Evolutionary conservation across 2,888 invertebrate genomes (phyloP).

Genomic region (Dasysyrphus tricinctus): DNA sequence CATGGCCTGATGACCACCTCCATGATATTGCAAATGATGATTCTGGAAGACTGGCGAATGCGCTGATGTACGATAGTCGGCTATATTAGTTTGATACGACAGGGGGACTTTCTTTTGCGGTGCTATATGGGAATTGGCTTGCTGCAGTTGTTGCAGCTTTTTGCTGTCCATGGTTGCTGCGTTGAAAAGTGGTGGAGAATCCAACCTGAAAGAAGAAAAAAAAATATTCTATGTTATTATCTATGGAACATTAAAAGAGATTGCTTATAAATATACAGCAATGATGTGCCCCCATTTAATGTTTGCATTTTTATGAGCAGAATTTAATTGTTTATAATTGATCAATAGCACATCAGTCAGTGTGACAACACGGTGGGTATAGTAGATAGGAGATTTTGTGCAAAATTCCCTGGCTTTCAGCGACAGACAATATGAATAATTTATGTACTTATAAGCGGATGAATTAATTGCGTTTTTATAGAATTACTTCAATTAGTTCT

Average conservation of each 20-base stretch:
- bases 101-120: conserved; percentile 84
- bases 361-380: neutral
- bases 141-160: conserved; percentile 84
- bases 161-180: conserved; percentile 88
- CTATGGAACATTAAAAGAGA: neutral
- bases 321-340: conserved; percentile 81
- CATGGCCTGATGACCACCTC: conserved; percentile 56
- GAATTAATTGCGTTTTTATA: conserved; percentile 40
- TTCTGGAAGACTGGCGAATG: conserved; percentile 83
- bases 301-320: conserved; percentile 13
- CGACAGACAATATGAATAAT: neutral
- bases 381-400: neutral
- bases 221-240: neutral
- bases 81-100: conserved; percentile 83
- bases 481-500: conserved; percentile 37
- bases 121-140: conserved; percentile 81
- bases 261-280: neutral
- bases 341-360: conserved; percentile 77
- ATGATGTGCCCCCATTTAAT: neutral
- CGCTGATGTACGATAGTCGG: conserved; percentile 85
- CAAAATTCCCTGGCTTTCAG: conserved; percentile 30
- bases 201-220: conserved; percentile 85
- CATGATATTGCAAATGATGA: conserved; percentile 77
- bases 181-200: conserved; percentile 88
- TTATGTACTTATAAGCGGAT: conserved; percentile 9